These are phyloP conservation scores for Drosophila rhopaloa DNA, from an alignment of 1,140 invertebrate species.

Conservation along the genomic window DNA sequence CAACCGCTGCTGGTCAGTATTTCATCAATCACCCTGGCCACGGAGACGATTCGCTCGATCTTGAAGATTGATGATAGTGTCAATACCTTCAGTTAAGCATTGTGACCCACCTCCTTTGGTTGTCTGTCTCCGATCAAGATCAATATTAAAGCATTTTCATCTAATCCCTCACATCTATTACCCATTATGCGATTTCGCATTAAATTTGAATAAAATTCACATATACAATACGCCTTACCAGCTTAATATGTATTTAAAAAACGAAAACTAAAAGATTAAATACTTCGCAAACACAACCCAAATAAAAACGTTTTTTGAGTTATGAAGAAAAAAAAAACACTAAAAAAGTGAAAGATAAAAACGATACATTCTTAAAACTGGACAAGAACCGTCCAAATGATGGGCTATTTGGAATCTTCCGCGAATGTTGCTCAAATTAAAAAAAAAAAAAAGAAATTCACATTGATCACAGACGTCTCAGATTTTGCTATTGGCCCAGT, in stretches of 20 bases:
- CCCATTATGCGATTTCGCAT: slow-evolving; percentile 49
- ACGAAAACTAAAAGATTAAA: slow-evolving; percentile 44
- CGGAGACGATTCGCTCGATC: slow-evolving; percentile 98
- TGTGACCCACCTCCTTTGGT: neutral
- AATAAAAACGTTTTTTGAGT: neutral
- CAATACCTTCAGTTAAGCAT: slow-evolving; percentile 76
- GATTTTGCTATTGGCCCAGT: too few relatives aligned
- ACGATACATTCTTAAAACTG: slow-evolving; percentile 22
- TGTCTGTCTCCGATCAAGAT: slow-evolving; percentile 32
- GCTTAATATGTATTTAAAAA: slow-evolving; percentile 61
- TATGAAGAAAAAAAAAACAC: neutral
- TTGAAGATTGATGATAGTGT: slow-evolving; percentile 99
- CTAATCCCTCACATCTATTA: slow-evolving; percentile 44
- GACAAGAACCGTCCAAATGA: neutral
- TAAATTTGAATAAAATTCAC: slow-evolving; percentile 76
- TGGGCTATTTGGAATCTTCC: slow-evolving; percentile 16
- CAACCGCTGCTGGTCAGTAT: slow-evolving; percentile 98
- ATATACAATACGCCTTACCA: slow-evolving; percentile 63
- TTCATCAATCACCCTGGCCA: slow-evolving; percentile 96
- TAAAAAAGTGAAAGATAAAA: slow-evolving; percentile 1
- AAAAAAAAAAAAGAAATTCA: neutral
- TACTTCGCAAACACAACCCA: slow-evolving; percentile 49
- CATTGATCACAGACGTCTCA: too few relatives aligned
- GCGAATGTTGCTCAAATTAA: slow-evolving; percentile 28
- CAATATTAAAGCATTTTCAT: slow-evolving; percentile 64